Evolutionary conservation across 2,888 invertebrate species (phyloP).

Genomic region (Eumerus sabulonum): DNA sequence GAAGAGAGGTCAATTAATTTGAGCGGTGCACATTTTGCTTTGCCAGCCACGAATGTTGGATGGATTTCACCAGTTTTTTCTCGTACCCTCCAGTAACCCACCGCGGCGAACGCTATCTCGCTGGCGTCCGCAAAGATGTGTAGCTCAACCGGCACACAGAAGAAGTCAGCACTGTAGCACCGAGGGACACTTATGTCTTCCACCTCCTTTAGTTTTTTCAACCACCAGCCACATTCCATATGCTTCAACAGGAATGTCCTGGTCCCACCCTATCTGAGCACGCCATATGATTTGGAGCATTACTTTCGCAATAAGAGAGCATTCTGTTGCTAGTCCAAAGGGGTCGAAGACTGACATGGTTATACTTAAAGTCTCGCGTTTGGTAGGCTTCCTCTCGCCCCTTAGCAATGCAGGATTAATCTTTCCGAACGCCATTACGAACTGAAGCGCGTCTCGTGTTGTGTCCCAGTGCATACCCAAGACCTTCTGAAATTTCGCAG

Average conservation of each 20-base stretch:
- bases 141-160: background rate
- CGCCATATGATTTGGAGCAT: background rate
- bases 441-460: background rate
- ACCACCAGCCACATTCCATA: background rate
- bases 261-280: background rate
- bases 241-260: background rate
- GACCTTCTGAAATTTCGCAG: conserved; percentile 4
- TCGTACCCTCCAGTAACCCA: conserved; percentile 15
- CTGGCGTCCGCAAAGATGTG: conserved; percentile 11
- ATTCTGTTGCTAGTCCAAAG: conserved; percentile 17
- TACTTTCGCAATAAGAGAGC: conserved; percentile 8
- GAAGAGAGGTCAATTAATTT: no score
- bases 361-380: no score
- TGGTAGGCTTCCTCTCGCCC: conserved; percentile 3
- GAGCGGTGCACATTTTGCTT: no score
- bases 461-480: conserved; percentile 21
- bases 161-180: background rate
- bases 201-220: background rate
- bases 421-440: background rate
- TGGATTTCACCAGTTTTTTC: background rate
- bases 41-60: conserved; percentile 13
- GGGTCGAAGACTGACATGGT: no score
- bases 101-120: conserved; percentile 3
- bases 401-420: background rate
- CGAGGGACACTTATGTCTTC: no score